Evolutionary conservation across 1,140 invertebrate species (phyloP).

Genomic region (Zaprionus africanus): DNA sequence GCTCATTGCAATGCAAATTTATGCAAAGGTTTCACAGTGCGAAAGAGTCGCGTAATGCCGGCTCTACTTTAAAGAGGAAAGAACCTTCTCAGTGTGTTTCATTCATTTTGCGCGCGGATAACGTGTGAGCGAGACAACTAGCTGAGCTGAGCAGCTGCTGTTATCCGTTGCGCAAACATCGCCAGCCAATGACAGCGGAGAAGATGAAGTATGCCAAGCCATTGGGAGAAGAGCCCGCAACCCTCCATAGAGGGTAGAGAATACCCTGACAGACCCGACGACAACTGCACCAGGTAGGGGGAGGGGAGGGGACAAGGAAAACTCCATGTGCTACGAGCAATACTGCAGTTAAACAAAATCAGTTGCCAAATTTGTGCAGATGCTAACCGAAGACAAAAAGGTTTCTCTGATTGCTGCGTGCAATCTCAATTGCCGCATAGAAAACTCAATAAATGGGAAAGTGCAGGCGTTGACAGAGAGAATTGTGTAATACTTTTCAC

Average conservation of each 20-base stretch:
- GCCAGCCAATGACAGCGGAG: constrained; percentile 50
- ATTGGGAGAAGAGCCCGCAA: constrained; percentile 45
- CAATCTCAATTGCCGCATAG: constrained; percentile 25
- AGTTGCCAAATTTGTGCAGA: constrained; percentile 45
- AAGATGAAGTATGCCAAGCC: neutral
- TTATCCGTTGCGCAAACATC: constrained; percentile 47
- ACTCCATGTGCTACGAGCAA: constrained; percentile 22
- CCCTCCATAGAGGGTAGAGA: neutral
- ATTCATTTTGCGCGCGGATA: constrained; percentile 72
- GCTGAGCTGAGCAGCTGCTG: neutral
- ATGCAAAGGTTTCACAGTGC: constrained; percentile 44
- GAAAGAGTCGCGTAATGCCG: constrained; percentile 20
- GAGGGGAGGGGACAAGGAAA: neutral
- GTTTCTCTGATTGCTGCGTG: constrained; percentile 7
- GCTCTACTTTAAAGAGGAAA: constrained; percentile 25
- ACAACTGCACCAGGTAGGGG: constrained; percentile 42
- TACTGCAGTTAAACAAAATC: constrained; percentile 23
- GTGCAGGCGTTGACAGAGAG: neutral
- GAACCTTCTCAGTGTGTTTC: constrained; percentile 29
- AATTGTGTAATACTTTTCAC: neutral
- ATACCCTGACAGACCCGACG: neutral
- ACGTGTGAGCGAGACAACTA: constrained; percentile 63
- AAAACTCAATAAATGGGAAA: neutral
- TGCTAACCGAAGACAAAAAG: constrained; percentile 36
- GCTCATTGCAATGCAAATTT: constrained; percentile 58